These are phyloP conservation scores for Drosophila hawaiiensis DNA, from an alignment of 2,888 invertebrate genomes.

Conservation along the genomic window DNA sequence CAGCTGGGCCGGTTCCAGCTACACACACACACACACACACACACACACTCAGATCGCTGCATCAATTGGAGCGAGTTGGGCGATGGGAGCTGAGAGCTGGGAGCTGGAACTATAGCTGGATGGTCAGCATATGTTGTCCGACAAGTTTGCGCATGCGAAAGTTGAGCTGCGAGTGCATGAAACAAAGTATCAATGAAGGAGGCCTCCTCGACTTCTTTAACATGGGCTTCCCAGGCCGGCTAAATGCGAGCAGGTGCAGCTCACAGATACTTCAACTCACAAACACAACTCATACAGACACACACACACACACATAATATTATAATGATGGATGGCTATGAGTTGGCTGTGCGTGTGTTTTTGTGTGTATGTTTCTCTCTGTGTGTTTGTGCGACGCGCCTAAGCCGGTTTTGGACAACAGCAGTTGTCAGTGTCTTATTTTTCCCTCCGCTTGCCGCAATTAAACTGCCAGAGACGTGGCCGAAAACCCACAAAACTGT, in stretches of 20 bases:
- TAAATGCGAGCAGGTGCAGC: constrained; percentile 78
- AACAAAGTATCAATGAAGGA: constrained; percentile 81
- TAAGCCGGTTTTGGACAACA: constrained; percentile 77
- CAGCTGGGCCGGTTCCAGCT: constrained; percentile 64
- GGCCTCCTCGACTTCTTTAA: constrained; percentile 28
- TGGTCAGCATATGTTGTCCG: constrained; percentile 71
- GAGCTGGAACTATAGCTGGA: constrained; percentile 50
- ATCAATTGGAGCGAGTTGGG: constrained; percentile 36
- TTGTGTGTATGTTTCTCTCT: constrained; percentile 30
- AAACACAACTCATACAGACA: constrained; percentile 18
- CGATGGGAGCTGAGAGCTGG: constrained; percentile 27
- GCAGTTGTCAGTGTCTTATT: constrained; percentile 68
- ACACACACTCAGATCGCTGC: constrained; percentile 27
- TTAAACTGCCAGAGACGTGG: constrained; percentile 76
- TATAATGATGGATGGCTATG: constrained; percentile 76
- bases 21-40: background rate
- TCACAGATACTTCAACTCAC: constrained; percentile 27
- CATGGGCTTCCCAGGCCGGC: constrained; percentile 49
- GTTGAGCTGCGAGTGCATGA: constrained; percentile 59
- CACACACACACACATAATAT: constrained; percentile 44
- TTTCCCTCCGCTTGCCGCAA: constrained; percentile 59
- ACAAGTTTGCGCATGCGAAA: constrained; percentile 77
- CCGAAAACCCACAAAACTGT: constrained; percentile 74
- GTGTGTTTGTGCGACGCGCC: constrained; percentile 64
- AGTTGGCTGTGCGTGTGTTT: constrained; percentile 27